Conservation (phyloP, 2,888 invertebrate genomes). For the Zaprionus bogoriensis region DNA sequence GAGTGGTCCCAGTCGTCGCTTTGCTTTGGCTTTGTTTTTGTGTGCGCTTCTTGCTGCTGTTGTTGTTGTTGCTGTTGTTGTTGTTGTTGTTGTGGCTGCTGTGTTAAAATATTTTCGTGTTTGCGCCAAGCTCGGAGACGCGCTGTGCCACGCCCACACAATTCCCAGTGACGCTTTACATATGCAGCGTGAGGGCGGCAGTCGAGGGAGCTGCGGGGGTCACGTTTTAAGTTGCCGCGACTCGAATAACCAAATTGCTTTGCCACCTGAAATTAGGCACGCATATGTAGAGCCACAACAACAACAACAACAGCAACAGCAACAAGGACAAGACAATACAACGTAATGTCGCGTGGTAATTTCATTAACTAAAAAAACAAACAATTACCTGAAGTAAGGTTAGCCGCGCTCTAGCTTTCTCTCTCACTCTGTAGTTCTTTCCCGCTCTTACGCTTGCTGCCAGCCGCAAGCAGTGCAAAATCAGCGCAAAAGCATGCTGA, state of each 20-base stretch:
- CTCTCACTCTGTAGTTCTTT: not conserved
- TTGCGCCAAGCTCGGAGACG: conserved; percentile 16
- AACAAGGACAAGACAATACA: conserved; percentile 9
- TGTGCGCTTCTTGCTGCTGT: conserved; percentile 6
- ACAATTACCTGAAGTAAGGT: conserved; percentile 42
- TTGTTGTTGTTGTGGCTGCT: not conserved
- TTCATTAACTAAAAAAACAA: conserved; percentile 50
- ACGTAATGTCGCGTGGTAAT: conserved; percentile 49
- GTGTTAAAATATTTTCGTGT: conserved; percentile 31
- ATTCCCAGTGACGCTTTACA: conserved; percentile 41
- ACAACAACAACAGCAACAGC: conserved; percentile 1
- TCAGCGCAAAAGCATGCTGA: conserved; percentile 35
- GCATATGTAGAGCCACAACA: conserved; percentile 42
- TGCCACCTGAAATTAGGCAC: conserved; percentile 45
- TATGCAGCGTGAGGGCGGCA: not conserved
- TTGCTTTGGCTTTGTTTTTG: conserved; percentile 32
- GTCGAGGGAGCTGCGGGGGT: not conserved
- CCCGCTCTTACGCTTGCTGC: not conserved
- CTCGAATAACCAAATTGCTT: conserved; percentile 48
- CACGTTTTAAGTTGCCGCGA: conserved; percentile 22
- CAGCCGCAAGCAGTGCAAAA: conserved; percentile 25
- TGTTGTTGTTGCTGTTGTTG: not conserved
- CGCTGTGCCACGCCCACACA: conserved; percentile 35
- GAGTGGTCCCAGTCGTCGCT: conserved; percentile 16
- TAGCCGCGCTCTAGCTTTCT: not conserved